A percentile compares a stretch with the other conserved stretches of the same genome.
These are phyloP conservation scores for Chymomyza costata DNA, from an alignment of 1,140 invertebrate genomes.

Conservation along the genomic window DNA sequence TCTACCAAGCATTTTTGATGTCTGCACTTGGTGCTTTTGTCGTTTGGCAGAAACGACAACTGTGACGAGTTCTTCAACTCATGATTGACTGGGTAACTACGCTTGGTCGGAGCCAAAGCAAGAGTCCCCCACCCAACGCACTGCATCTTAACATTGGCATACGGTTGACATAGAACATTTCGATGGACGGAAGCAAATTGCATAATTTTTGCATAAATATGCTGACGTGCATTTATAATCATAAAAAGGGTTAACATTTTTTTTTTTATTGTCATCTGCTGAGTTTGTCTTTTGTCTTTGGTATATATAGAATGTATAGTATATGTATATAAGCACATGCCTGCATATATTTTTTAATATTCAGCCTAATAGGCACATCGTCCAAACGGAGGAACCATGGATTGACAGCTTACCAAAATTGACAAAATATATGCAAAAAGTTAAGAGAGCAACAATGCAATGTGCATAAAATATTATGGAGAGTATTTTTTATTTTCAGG, in stretches of 20 bases:
- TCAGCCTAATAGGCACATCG: constrained; percentile 68
- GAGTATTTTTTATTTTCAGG: constrained; percentile 69
- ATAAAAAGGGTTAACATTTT: constrained; percentile 65
- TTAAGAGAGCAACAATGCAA: constrained; percentile 33
- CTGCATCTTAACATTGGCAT: no score
- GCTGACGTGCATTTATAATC: constrained; percentile 72
- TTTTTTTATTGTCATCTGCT: constrained; percentile 22
- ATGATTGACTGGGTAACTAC: constrained; percentile 71
- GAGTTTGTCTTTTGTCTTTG: neutral
- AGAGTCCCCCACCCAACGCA: constrained; percentile 39
- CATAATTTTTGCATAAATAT: constrained; percentile 74
- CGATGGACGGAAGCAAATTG: constrained; percentile 58
- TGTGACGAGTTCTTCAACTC: constrained; percentile 67
- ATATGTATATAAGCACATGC: constrained; percentile 37
- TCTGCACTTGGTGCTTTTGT: constrained; percentile 39
- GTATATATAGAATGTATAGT: constrained; percentile 13
- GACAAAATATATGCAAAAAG: constrained; percentile 67
- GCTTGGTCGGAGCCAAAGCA: constrained; percentile 44
- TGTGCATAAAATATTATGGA: constrained; percentile 69
- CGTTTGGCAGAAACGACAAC: constrained; percentile 55
- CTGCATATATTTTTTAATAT: constrained; percentile 53
- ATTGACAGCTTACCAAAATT: constrained; percentile 22
- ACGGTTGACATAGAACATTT: constrained; percentile 21
- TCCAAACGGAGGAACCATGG: neutral
- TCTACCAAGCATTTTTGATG: neutral